Percentiles rank a stretch among this genome's conserved stretches.
phyloP scores from a whole-genome alignment of 2,888 invertebrate species.

The Ditylenchus weischeri region DNA sequence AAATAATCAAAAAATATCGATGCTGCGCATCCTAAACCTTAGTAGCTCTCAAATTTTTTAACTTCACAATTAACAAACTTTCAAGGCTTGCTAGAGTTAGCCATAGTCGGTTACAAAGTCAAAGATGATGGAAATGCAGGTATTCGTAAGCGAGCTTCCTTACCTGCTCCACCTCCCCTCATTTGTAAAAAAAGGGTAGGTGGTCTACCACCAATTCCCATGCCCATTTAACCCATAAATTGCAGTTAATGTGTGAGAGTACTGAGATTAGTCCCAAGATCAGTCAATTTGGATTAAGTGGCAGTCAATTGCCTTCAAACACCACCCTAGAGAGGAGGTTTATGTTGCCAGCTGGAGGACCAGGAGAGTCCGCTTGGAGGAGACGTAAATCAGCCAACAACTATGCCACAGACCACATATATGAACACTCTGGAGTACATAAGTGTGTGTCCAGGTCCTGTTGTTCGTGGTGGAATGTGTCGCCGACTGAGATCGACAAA shows the following conservation, averaged over 20 bases:
- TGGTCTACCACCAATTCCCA: background rate
- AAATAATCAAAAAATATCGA: no score
- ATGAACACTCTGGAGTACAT: background rate
- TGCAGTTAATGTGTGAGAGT: constrained; percentile 18
- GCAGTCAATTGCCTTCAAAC: constrained; percentile 5
- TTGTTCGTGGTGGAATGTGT: constrained; percentile 1
- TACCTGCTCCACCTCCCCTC: constrained; percentile 21
- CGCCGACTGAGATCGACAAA: constrained; percentile 20
- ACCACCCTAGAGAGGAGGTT: constrained; percentile 11
- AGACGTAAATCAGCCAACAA: constrained; percentile 7
- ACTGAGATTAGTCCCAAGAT: constrained; percentile 9
- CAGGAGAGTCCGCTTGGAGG: constrained; percentile 7
- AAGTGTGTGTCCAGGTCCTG: background rate
- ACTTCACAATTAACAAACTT: no score
- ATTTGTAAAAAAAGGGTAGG: constrained; percentile 41
- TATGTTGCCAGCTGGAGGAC: constrained; percentile 13
- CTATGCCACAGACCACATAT: no score
- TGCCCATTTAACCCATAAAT: background rate
- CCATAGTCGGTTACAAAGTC: constrained; percentile 56
- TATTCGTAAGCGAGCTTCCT: constrained; percentile 36
- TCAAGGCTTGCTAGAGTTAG: constrained; percentile 49
- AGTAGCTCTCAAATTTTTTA: no score
- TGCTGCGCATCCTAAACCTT: background rate
- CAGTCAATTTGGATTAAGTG: background rate
- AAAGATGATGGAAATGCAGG: constrained; percentile 42